Evolutionary conservation across 1,140 invertebrate species (phyloP), one percentile per base, ranked within the genome.

Genomic region (Dinoponera quadriceps): DNA sequence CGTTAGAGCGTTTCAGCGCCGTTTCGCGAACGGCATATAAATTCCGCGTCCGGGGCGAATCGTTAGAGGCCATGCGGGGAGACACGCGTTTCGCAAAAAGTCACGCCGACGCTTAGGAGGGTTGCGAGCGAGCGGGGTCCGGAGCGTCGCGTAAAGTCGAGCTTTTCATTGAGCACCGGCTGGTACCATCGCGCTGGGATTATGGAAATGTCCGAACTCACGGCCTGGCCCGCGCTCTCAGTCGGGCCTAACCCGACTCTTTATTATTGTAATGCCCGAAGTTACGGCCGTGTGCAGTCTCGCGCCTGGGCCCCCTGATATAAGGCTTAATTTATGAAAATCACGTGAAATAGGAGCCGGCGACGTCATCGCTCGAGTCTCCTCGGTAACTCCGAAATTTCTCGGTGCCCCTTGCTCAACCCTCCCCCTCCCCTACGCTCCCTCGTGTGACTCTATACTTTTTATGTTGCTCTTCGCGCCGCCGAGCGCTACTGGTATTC

Each of bases 261-360:
- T 93, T 92, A 93, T 93, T 93, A 93, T 93, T 92, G 91, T 93
- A 92, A 93, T 93, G 83, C 92, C 89, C 80, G 29, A 91, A 93
- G 91, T 93, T 93, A 93, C 90, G 90, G 85, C 84, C 90, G 87
- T 77, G 87, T 77, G 72, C 78, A 82, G 85, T 82, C 80, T 78
- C 66, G 85, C 78, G 75, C 72, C 83, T 82, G 80, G 69, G 82
- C 80, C 82, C 86, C 75, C 87, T 90, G 89, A 88, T 91, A 88
- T 82, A 83, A 86, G 77, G 59, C 48, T 91, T 92, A 92, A 92
- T 91, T 92, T 91, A 91, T 89, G 87, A 89, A 88, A 91, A 90
- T 90, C 65, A 91, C 75, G 78, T 91, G 78, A 91, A 91, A 89
- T 90, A 91, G 85, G 85, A 89, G 89, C 60, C 88, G 73, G 71